Evolutionary conservation across 2,888 invertebrate species (phyloP), one percentile per base, ranked within the genome.

Genomic region (Uropetala carovei): DNA sequence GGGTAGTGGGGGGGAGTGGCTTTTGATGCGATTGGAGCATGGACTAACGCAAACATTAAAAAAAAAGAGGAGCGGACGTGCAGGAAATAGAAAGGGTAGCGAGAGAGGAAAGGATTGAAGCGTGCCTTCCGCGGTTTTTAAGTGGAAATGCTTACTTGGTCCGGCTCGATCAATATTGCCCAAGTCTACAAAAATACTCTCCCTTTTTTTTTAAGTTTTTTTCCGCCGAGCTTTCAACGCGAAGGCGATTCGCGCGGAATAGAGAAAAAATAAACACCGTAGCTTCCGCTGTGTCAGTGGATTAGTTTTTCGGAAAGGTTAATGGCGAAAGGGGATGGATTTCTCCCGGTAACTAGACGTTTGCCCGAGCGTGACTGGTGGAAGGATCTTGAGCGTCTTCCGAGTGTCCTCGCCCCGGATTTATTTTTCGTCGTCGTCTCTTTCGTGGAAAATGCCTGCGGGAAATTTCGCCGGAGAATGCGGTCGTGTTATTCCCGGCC

Each of bases 271-370:
- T 60, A 64, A 43, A 30, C 89, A 14, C 30, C 59, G 89, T 60
- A 18, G 89, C 89, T 89, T 86, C 59, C 86, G 86, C 60, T 86
- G 60, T 30, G 86, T 86, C 60, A 27, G 85, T 59, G 27, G 22
- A 86, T 86, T 86, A 86, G 86, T 86, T 86, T 43, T 60, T 75
- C 75, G 75, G 22, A 68, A 68, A 68, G 68, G 75, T 75, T 75
- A 75, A 75, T 75, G 75, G 75, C 22, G 75, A 75, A 68, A 27
- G 75, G 43, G 43, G 27, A 75, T 27, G 75, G 75, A 27, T 75
- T 75, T 64, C 18, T 14, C 7, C 64, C 64, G 64, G 64, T 64
- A 64, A 16, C 18, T 43, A 43, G 43, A 43, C 43, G 43, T 43
- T 43, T 43, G 43, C 43, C 43, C 43, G 43, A 43, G 43, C 43